phyloP scores from a whole-genome alignment of 2,797 vertebrate species.

The Apogon hyalosoma region DNA sequence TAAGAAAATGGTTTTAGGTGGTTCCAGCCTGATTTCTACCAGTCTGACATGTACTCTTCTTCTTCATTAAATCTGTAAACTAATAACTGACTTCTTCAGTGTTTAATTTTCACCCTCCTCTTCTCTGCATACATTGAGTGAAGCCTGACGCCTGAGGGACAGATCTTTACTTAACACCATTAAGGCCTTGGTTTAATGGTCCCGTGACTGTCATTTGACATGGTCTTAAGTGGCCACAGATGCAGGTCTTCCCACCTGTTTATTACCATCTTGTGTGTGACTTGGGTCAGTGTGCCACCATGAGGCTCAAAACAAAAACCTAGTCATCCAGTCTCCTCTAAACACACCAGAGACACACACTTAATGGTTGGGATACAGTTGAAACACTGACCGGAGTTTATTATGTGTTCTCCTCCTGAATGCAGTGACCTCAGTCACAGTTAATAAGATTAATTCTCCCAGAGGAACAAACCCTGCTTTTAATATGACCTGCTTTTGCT shows the following conservation, averaged over 20 bases:
- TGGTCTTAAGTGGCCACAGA: slow-evolving; percentile 4
- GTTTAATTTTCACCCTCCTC: background rate
- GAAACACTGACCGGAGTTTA: slow-evolving; percentile 53
- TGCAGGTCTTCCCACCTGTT: slow-evolving; percentile 28
- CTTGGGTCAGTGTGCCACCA: slow-evolving; percentile 24
- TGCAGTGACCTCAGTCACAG: slow-evolving; percentile 56
- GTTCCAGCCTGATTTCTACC: no score
- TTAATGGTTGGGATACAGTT: slow-evolving; percentile 6
- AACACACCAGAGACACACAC: slow-evolving; percentile 9
- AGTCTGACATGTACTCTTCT: no score
- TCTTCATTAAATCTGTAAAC: no score
- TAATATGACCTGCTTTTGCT: slow-evolving; percentile 37
- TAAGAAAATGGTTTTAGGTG: no score
- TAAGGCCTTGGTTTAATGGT: slow-evolving; percentile 21
- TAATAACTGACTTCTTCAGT: no score
- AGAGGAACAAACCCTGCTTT: slow-evolving; percentile 31
- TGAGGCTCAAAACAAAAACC: slow-evolving; percentile 20
- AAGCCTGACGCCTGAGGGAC: background rate
- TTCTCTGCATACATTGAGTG: background rate
- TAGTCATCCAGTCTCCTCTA: slow-evolving; percentile 14
- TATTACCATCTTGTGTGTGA: slow-evolving; percentile 13
- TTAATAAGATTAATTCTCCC: slow-evolving; percentile 61
- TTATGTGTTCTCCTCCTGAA: slow-evolving; percentile 33
- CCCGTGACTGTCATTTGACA: slow-evolving; percentile 37
- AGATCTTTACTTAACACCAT: slow-evolving; percentile 15